Evolutionary conservation across 2,797 vertebrate genomes (phyloP), one percentile per base, ranked within the genome.

Genomic region (Hypotaenidia okinawae): DNA sequence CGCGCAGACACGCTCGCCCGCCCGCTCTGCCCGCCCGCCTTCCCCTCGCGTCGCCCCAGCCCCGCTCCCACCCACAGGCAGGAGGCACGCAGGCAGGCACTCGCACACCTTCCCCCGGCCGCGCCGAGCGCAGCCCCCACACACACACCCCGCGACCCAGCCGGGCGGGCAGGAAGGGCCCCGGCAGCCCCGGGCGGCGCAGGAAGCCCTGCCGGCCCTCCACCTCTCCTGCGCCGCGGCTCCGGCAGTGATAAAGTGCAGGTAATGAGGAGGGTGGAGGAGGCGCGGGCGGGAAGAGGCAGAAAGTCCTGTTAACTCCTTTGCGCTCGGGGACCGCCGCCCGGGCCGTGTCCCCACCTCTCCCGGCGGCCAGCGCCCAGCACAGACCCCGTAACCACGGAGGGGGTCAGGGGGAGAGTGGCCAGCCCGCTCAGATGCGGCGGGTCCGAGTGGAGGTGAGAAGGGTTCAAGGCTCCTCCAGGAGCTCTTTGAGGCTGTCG

Each of bases 221-320:
- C 94, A 17, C 84, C 85, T 21, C 84, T 67, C 75, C 94, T 77
- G 61, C 89, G 17, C 77, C 33, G 35, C 76, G 16, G 89, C 84
- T 33, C 76, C 88, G 81, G 84, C 89, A 10, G 75, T 11, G 91
- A 51, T 82, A 45, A 82, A 83, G 91, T 8, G 90, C 93, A 96
- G 95, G 93, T 95, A 79, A 92, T 49, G 82, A 78, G 69, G 6
- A 41, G 93, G 92, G 93, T 55, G 84, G 81, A 91, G 88, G 47
- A 73, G 82, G 94, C 37, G 91, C 78, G 80, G 58, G 74, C 78
- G 72, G 70, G 86, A 90, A 67, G 66, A 72, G 86, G 32, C 89
- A 81, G 70, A 87, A 91, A 93, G 86, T 91, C 93, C 88, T 91
- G 64, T 87, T 94, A 95, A 93, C 91, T 89, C 90, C 79, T 96